A percentile compares a stretch with the other conserved stretches of the same genome.
Conservation (phyloP, 1,140 invertebrate species). For the Neomicropteryx cornuta region DNA sequence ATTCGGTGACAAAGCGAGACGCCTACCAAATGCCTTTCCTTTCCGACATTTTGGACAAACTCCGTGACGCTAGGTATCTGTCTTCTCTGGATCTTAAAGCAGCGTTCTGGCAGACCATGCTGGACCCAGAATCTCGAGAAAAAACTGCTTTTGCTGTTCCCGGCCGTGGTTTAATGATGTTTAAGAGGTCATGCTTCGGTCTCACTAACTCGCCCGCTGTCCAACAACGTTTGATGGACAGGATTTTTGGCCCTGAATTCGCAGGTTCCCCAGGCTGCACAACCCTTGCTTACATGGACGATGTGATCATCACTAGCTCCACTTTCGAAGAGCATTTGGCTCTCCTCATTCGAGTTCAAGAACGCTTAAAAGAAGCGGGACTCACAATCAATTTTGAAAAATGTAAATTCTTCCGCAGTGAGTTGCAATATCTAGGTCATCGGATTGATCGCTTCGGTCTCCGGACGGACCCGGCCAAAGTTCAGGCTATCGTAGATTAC, state of each 20-base stretch:
- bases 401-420: slow-evolving; percentile 25
- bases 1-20: slow-evolving; percentile 23
- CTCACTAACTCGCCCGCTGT: slow-evolving; percentile 9
- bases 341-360: slow-evolving; percentile 23
- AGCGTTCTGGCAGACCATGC: too few relatives aligned
- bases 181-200: slow-evolving; percentile 14
- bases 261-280: too few relatives aligned
- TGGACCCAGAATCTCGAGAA: too few relatives aligned
- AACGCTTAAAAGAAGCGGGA: slow-evolving; percentile 22
- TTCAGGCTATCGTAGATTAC: slow-evolving; percentile 12
- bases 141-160: slow-evolving; percentile 17
- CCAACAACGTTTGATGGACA: slow-evolving; percentile 11
- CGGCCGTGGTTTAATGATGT: slow-evolving; percentile 9
- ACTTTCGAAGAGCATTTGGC: slow-evolving; percentile 29
- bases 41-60: slow-evolving; percentile 19
- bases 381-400: slow-evolving; percentile 35
- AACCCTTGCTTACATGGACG: slow-evolving; percentile 33
- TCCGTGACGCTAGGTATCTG: slow-evolving; percentile 18
- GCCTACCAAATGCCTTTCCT: too few relatives aligned
- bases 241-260: slow-evolving; percentile 14
- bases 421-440: slow-evolving; percentile 28
- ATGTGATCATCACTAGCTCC: slow-evolving; percentile 29
- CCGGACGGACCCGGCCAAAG: slow-evolving; percentile 14
- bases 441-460: slow-evolving; percentile 16
- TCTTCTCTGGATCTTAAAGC: too few relatives aligned